Evolutionary conservation across 1,140 invertebrate genomes (phyloP).

Genomic region (Frieseomelitta varia): DNA sequence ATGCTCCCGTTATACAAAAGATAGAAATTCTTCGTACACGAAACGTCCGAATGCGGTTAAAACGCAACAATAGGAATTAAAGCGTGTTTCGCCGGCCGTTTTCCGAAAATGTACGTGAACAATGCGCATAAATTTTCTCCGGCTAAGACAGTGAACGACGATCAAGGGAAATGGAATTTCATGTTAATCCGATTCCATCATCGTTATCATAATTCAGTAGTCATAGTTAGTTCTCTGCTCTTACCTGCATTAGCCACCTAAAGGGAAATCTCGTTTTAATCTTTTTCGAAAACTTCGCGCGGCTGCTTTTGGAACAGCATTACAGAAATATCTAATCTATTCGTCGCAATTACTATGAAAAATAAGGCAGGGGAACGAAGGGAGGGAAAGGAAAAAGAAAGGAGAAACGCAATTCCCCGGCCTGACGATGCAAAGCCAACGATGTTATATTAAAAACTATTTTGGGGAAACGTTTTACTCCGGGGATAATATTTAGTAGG

Average conservation of each 20-base stretch:
- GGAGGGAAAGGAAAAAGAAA: too few species aligned
- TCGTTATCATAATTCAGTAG: not conserved
- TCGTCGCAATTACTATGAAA: not conserved
- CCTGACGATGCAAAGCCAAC: not conserved
- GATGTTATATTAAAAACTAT: constrained; percentile 48
- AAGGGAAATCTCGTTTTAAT: not conserved
- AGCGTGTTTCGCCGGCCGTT: not conserved
- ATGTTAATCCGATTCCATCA: constrained; percentile 11
- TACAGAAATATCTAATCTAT: not conserved
- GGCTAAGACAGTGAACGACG: not conserved
- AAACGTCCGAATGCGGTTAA: too few species aligned
- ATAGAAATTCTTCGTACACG: not conserved
- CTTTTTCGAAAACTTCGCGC: not conserved
- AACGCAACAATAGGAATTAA: not conserved
- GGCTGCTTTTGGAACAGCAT: not conserved
- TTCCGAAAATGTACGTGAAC: constrained; percentile 4
- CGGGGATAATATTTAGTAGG: constrained; percentile 40
- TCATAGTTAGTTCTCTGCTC: not conserved
- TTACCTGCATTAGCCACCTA: not conserved
- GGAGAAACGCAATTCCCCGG: not conserved
- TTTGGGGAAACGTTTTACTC: constrained; percentile 16
- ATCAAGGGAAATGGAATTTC: not conserved
- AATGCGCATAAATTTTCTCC: not conserved
- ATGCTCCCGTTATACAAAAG: not conserved
- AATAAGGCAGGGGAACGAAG: too few species aligned